These are phyloP conservation scores for Epinephelus cyanopodus DNA, from an alignment of 2,113 vertebrate species.

Conservation along the genomic window DNA sequence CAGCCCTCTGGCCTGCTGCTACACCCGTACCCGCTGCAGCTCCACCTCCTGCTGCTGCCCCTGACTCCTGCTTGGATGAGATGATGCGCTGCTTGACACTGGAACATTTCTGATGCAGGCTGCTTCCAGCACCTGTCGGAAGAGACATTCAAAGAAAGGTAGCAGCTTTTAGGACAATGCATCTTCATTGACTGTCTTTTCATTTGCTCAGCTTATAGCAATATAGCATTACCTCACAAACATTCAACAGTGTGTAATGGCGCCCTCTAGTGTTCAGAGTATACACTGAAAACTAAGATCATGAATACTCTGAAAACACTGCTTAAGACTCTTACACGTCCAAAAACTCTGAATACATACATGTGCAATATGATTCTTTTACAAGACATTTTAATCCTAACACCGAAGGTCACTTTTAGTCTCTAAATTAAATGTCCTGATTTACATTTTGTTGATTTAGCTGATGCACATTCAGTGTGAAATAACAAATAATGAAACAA, in stretches of 20 bases:
- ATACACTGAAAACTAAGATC: slow-evolving; percentile 25
- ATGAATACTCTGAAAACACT: background rate
- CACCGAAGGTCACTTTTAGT: background rate
- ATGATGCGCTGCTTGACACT: slow-evolving; percentile 88
- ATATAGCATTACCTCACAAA: slow-evolving; percentile 1
- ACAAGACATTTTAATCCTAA: background rate
- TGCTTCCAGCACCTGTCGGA: slow-evolving; percentile 84
- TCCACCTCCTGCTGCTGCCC: slow-evolving; percentile 77
- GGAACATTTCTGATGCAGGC: slow-evolving; percentile 86
- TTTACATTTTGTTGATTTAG: slow-evolving; percentile 28
- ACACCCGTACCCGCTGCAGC: slow-evolving; percentile 55
- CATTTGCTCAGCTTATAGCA: background rate
- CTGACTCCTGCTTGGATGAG: slow-evolving; percentile 90
- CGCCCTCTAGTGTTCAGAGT: slow-evolving; percentile 65
- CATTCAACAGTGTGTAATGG: slow-evolving; percentile 29
- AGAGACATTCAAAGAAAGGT: slow-evolving; percentile 24
- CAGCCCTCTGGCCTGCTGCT: slow-evolving; percentile 82
- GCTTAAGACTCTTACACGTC: background rate
- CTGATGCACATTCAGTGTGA: background rate
- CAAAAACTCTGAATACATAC: background rate
- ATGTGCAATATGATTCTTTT: background rate
- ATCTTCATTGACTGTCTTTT: background rate
- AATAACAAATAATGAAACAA: slow-evolving; percentile 7
- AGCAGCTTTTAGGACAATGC: background rate
- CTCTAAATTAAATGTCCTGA: background rate